Evolutionary conservation across 2,797 vertebrate species (phyloP).

Genomic region (Furcifer pardalis): DNA sequence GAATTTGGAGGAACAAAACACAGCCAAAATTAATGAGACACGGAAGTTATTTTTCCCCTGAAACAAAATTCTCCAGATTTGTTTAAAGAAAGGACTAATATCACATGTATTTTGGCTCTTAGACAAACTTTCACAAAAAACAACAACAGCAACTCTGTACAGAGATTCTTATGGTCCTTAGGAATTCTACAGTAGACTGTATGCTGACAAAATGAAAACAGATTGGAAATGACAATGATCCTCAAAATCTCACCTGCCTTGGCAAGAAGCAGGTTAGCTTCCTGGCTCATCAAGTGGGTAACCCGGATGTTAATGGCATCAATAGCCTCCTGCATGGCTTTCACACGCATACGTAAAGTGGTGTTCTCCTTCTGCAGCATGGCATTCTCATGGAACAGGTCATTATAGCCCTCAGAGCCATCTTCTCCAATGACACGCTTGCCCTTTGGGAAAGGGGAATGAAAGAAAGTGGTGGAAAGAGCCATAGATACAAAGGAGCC

Average conservation of each 20-base stretch:
- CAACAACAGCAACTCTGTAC: background rate
- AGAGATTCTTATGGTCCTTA: background rate
- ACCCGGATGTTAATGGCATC: conserved; percentile 92
- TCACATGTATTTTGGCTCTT: background rate
- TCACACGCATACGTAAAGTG: conserved; percentile 88
- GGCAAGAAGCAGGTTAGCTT: conserved; percentile 88
- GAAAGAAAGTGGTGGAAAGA: background rate
- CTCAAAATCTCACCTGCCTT: conserved; percentile 85
- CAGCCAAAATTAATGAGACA: background rate
- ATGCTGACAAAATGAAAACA: background rate
- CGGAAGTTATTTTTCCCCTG: background rate
- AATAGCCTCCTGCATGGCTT: conserved; percentile 98
- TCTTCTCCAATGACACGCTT: conserved; percentile 91
- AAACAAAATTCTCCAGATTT: background rate
- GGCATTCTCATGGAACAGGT: conserved; percentile 91
- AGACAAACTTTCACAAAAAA: background rate
- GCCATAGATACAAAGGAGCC: rapidly evolving
- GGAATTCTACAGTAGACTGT: background rate
- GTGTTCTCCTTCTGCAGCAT: conserved; percentile 93
- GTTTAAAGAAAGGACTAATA: background rate
- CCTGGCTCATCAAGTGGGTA: conserved; percentile 92
- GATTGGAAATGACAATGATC: background rate
- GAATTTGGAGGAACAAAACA: background rate
- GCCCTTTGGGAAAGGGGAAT: conserved; percentile 76
- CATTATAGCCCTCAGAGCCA: conserved; percentile 88